Percentiles rank a stretch among this genome's conserved stretches.
Conservation (phyloP, 2,888 invertebrate genomes). For the Lasioglossum villosulum region DNA sequence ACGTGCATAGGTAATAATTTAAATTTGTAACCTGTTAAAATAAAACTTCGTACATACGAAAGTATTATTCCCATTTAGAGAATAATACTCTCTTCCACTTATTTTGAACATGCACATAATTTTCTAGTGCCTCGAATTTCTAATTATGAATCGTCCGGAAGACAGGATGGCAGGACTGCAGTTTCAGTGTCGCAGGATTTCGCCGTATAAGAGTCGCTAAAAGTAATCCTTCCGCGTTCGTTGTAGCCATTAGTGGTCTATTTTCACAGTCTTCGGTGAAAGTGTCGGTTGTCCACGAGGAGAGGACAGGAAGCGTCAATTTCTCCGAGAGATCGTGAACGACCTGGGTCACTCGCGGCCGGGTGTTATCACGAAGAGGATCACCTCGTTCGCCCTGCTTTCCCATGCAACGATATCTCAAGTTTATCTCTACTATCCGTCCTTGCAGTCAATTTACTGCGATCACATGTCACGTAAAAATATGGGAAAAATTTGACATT, state of each 20-base stretch:
- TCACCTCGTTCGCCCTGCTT: slow-evolving; percentile 56
- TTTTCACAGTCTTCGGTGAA: slow-evolving; percentile 65
- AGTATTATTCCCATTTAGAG: too few species aligned
- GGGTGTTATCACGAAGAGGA: slow-evolving; percentile 59
- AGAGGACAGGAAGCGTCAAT: slow-evolving; percentile 64
- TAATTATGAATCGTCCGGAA: not conserved
- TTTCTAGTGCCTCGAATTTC: too few species aligned
- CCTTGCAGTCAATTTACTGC: not conserved
- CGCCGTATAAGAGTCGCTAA: not conserved
- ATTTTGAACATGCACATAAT: too few species aligned
- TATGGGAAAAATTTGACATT: slow-evolving; percentile 22
- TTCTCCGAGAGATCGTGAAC: slow-evolving; percentile 65
- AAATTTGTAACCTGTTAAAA: too few species aligned
- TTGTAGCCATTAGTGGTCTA: slow-evolving; percentile 42
- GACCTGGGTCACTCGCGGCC: slow-evolving; percentile 60
- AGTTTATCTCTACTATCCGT: not conserved
- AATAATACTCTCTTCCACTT: too few species aligned
- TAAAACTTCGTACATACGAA: too few species aligned
- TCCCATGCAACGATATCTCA: slow-evolving; percentile 25
- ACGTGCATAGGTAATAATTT: too few species aligned
- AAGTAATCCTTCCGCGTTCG: slow-evolving; percentile 43
- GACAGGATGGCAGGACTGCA: not conserved
- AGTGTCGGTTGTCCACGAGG: slow-evolving; percentile 65
- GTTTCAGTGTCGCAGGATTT: not conserved
- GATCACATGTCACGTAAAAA: slow-evolving; percentile 21